A percentile compares a stretch with the other conserved stretches of the same genome.
Evolutionary conservation across 2,888 invertebrate species (phyloP).

Genomic region (Drosophila lacicola): DNA sequence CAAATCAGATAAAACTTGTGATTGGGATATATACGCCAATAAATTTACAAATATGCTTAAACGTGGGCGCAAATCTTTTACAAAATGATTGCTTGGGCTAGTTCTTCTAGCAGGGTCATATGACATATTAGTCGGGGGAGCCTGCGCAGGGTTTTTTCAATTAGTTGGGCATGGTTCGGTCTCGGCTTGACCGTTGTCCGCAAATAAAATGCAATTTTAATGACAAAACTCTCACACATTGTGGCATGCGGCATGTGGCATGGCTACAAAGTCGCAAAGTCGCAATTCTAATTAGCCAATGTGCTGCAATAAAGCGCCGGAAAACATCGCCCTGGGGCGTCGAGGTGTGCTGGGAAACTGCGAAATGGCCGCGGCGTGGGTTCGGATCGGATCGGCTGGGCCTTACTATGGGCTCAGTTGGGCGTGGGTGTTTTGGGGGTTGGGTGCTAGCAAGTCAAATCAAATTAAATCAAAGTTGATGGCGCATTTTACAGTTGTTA

Average conservation of each 20-base stretch:
- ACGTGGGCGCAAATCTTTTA: not conserved
- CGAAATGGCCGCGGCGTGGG: conserved; percentile 4
- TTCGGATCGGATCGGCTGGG: conserved; percentile 8
- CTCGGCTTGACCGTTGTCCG: conserved; percentile 46
- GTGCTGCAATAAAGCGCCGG: conserved; percentile 65
- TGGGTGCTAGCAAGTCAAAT: conserved; percentile 66
- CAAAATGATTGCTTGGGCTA: not conserved
- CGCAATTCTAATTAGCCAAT: conserved; percentile 71
- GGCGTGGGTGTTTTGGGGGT: not conserved
- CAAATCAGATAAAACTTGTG: no score
- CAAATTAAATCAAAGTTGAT: conserved; percentile 75
- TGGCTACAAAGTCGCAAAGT: conserved; percentile 43
- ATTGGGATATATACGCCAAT: no score
- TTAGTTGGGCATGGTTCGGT: conserved; percentile 30
- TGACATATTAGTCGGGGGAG: conserved; percentile 2
- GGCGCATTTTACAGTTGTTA: conserved; percentile 56
- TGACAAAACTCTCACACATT: conserved; percentile 65
- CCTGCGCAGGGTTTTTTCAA: conserved; percentile 11
- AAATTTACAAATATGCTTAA: no score
- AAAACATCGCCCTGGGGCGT: conserved; percentile 44
- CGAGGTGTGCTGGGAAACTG: conserved; percentile 14
- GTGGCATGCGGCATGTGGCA: conserved; percentile 17
- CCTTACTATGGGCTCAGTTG: not conserved
- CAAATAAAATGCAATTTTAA: conserved; percentile 71
- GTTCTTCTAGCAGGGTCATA: not conserved